A percentile compares a stretch with the other conserved stretches of the same genome.
phyloP scores from a whole-genome alignment of 2,113 vertebrate species.

The Aptenodytes forsteri region DNA sequence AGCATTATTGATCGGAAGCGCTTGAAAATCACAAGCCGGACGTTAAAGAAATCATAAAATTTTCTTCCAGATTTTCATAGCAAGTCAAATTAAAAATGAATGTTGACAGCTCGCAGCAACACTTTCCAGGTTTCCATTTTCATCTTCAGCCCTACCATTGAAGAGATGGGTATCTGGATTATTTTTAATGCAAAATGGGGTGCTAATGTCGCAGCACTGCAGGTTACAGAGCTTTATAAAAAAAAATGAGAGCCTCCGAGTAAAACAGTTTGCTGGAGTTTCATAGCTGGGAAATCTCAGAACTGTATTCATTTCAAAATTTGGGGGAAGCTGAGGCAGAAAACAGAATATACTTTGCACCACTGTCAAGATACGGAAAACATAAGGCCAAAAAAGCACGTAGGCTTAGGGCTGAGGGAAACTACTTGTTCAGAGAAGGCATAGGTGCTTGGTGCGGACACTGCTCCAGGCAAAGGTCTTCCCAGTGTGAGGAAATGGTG shows the following conservation, averaged over 20 bases:
- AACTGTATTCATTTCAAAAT: neutral
- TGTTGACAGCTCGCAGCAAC: neutral
- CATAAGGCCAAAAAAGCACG: accelerated
- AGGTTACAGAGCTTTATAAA: neutral
- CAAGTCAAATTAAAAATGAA: neutral
- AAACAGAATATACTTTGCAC: neutral
- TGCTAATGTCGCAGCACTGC: neutral
- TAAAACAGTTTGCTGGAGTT: neutral
- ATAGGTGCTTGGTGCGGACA: neutral
- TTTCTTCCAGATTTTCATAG: neutral
- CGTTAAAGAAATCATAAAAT: neutral
- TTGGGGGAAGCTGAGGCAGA: neutral
- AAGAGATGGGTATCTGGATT: neutral
- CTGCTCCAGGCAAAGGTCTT: neutral
- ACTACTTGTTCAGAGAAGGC: neutral
- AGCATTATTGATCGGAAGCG: neutral
- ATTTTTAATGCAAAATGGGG: neutral
- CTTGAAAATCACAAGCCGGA: neutral
- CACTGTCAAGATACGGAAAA: neutral
- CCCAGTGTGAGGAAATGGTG: neutral
- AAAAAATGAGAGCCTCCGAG: neutral
- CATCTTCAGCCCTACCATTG: neutral
- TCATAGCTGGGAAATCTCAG: neutral
- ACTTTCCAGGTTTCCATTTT: neutral
- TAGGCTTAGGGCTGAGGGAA: neutral